Evolutionary conservation across 2,888 invertebrate species (phyloP).

Genomic region (Drosophila barbarae): DNA sequence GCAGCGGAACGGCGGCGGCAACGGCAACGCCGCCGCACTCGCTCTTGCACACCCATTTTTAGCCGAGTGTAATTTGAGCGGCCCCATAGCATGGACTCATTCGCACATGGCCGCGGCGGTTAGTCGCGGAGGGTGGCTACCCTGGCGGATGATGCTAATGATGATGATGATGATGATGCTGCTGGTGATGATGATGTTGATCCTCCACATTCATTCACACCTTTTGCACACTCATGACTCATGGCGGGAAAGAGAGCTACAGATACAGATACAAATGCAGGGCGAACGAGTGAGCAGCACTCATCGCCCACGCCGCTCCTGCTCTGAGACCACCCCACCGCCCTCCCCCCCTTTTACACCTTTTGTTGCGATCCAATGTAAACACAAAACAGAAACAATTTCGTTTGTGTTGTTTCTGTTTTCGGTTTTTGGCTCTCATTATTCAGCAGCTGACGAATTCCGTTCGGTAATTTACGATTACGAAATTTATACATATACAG

Average conservation of each 20-base stretch:
- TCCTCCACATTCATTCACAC: constrained; percentile 43
- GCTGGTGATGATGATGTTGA: constrained; percentile 29
- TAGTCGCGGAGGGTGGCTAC: constrained; percentile 20
- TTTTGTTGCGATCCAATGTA: constrained; percentile 42
- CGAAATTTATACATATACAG: constrained; percentile 52
- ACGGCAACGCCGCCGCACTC: constrained; percentile 47
- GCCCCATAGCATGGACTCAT: constrained; percentile 72
- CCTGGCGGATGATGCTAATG: constrained; percentile 26
- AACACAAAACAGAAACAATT: constrained; percentile 46
- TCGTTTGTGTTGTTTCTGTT: constrained; percentile 26
- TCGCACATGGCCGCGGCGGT: constrained; percentile 55
- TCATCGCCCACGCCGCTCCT: constrained; percentile 33
- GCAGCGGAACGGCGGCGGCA: constrained; percentile 8
- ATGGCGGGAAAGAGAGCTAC: constrained; percentile 15
- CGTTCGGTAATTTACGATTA: constrained; percentile 69
- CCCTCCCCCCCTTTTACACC: constrained; percentile 29
- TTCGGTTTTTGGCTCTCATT: constrained; percentile 34
- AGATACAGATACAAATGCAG: constrained; percentile 6
- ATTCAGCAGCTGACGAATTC: constrained; percentile 62
- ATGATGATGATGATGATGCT: constrained; percentile 8
- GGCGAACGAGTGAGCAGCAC: constrained; percentile 26
- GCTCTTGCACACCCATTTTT: constrained; percentile 78
- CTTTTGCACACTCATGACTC: constrained; percentile 33
- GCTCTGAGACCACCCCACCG: background rate
- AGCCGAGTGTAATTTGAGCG: constrained; percentile 80